phyloP scores from a whole-genome alignment of 1,140 invertebrate species.

The Triops longicaudatus region DNA sequence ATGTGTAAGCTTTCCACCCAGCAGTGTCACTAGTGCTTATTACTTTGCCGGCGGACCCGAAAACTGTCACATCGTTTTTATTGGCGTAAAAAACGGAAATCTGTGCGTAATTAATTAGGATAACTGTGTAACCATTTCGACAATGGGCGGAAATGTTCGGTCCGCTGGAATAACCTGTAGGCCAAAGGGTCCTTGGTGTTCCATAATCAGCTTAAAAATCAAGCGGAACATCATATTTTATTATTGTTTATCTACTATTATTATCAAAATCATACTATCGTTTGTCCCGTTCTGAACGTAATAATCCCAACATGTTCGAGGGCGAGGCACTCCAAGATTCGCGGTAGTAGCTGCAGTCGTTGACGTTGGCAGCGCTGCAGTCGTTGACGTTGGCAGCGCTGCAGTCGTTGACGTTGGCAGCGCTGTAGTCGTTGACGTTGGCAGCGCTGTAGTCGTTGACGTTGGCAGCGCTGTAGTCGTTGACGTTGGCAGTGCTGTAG shows the following conservation, averaged over 20 bases:
- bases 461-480: too few relatives aligned
- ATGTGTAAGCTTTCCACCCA: neutral
- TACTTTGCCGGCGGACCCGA: neutral
- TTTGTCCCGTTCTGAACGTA: neutral
- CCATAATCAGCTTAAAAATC: neutral
- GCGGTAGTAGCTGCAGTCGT: neutral
- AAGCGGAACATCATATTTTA: too few relatives aligned
- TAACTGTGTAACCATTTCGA: slow-evolving; percentile 1
- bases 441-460: too few relatives aligned
- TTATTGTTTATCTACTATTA: too few relatives aligned
- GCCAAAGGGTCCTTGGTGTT: neutral
- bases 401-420: neutral
- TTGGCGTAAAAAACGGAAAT: neutral
- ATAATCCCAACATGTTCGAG: neutral
- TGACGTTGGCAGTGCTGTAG: too few relatives aligned
- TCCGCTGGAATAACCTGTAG: neutral
- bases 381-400: neutral
- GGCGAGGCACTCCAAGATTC: neutral
- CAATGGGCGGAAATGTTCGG: neutral
- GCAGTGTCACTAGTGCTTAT: neutral
- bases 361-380: neutral
- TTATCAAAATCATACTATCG: neutral
- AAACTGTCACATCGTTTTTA: neutral
- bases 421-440: too few relatives aligned
- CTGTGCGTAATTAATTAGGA: neutral